Evolutionary conservation across 2,113 vertebrate genomes (phyloP).

Genomic region (Myotis lucifugus): DNA sequence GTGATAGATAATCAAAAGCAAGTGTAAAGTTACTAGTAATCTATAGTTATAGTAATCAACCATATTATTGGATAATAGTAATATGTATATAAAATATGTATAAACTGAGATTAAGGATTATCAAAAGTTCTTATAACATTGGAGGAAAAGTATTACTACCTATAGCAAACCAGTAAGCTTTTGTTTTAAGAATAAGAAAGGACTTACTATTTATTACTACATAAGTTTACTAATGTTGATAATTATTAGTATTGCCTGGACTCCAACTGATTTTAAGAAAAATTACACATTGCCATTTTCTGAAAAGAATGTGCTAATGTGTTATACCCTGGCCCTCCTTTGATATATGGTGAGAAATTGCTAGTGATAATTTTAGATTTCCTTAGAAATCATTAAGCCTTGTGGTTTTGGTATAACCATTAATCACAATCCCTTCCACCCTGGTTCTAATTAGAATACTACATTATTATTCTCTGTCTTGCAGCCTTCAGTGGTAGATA

Average conservation of each 20-base stretch:
- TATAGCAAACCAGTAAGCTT: slow-evolving; percentile 48
- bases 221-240: slow-evolving; percentile 32
- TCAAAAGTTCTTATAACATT: slow-evolving; percentile 39
- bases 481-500: neutral
- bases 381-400: slow-evolving; percentile 43
- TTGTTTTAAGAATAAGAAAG: slow-evolving; percentile 4
- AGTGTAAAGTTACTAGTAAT: slow-evolving; percentile 73
- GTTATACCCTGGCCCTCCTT: neutral
- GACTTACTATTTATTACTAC: neutral
- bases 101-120: slow-evolving; percentile 72
- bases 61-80: slow-evolving; percentile 82
- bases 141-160: slow-evolving; percentile 51
- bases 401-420: slow-evolving; percentile 37
- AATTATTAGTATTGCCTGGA: slow-evolving; percentile 21
- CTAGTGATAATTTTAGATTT: slow-evolving; percentile 10
- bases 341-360: slow-evolving; percentile 43
- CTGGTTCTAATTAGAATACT: neutral
- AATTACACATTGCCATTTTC: slow-evolving; percentile 11
- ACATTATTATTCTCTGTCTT: neutral
- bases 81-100: slow-evolving; percentile 77
- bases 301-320: neutral
- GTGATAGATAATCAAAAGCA: slow-evolving; percentile 76
- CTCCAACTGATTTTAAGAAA: slow-evolving; percentile 55
- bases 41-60: slow-evolving; percentile 77
- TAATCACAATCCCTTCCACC: slow-evolving; percentile 36